Evolutionary conservation across 2,113 vertebrate species (phyloP).

Genomic region (Falco punctatus): DNA sequence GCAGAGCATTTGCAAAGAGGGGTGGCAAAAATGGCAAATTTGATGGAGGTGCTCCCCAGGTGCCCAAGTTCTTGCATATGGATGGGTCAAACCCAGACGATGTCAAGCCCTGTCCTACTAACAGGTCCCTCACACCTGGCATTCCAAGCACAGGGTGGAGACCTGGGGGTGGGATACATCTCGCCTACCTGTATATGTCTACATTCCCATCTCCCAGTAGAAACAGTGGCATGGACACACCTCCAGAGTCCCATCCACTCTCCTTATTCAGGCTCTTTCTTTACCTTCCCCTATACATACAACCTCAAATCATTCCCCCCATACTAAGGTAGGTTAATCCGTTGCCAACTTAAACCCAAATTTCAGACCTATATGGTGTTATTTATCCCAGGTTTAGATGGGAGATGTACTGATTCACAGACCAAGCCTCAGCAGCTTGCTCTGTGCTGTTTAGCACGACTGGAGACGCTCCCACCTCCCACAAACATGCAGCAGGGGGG

Average conservation of each 20-base stretch:
- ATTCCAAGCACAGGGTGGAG: not conserved
- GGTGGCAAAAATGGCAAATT: not conserved
- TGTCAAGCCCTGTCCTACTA: not conserved
- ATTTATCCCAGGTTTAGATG: not conserved
- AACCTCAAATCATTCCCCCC: not conserved
- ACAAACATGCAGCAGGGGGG: accelerated
- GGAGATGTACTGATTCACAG: not conserved
- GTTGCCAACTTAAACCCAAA: not conserved
- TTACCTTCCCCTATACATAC: not conserved
- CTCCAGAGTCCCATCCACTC: not conserved
- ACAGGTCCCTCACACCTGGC: not conserved
- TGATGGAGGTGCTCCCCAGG: accelerated
- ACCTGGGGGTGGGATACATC: accelerated
- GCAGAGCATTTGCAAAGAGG: not conserved
- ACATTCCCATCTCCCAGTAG: not conserved
- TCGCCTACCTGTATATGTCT: not conserved
- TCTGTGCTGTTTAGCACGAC: not conserved
- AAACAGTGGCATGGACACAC: not conserved
- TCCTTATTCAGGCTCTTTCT: not conserved
- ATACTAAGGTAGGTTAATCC: not conserved
- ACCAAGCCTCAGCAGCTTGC: not conserved
- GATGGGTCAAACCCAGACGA: not conserved
- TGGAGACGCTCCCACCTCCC: not conserved
- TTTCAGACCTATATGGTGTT: not conserved
- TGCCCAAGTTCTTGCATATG: not conserved